phyloP scores from a whole-genome alignment of 2,797 vertebrate genomes.

The Alosa sapidissima region DNA sequence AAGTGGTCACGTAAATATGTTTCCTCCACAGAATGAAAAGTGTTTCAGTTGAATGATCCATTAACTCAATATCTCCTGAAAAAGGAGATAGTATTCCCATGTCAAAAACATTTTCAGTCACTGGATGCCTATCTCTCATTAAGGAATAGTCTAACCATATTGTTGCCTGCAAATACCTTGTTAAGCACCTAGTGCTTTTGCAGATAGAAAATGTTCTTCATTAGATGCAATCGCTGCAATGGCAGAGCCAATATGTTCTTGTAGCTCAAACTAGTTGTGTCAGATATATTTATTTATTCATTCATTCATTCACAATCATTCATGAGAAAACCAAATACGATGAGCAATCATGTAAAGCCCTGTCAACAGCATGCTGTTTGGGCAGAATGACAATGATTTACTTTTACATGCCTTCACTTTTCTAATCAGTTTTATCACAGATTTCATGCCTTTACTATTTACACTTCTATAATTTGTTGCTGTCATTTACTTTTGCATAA shows the following conservation, averaged over 20 bases:
- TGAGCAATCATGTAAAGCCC: background rate
- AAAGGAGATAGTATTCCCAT: background rate
- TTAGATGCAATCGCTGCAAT: background rate
- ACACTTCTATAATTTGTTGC: too few species aligned
- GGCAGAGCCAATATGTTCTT: background rate
- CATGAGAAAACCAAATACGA: background rate
- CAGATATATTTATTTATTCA: background rate
- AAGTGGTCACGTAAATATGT: background rate
- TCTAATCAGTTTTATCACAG: background rate
- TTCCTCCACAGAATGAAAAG: background rate
- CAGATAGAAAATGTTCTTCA: background rate
- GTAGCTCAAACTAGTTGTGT: background rate
- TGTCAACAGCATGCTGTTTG: background rate
- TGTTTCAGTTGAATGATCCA: constrained; percentile 15
- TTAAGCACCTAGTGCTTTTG: background rate
- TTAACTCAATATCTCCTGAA: background rate
- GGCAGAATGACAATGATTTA: background rate
- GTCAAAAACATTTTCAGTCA: background rate
- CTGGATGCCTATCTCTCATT: background rate
- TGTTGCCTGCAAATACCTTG: background rate
- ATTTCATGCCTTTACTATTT: background rate
- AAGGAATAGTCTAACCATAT: background rate
- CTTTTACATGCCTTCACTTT: background rate
- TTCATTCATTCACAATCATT: background rate
- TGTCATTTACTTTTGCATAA: background rate